Evolutionary conservation across 1,140 invertebrate genomes (phyloP), one percentile per base, ranked within the genome.

Genomic region (Octopus sinensis): DNA sequence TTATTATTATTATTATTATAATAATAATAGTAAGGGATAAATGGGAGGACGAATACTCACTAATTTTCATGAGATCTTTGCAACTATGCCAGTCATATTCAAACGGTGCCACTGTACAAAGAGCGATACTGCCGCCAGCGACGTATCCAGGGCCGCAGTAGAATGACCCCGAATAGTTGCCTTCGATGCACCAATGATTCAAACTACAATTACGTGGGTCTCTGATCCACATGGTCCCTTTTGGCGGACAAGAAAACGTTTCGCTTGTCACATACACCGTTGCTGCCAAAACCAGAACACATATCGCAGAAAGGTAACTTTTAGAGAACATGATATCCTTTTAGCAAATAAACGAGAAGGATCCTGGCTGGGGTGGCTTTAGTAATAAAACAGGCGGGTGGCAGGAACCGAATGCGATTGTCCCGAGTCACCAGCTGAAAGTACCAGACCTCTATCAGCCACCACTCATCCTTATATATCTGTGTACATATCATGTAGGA

Each of bases 1-100:
- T n/a, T n/a, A n/a, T n/a, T n/a, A n/a, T n/a, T n/a, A n/a, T n/a
- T n/a, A n/a, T n/a, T n/a, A n/a, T n/a, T n/a, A 43, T 43, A 43
- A 43, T 43, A 43, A 43, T 43, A 43, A 43, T 1, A 43, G 30
- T 43, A 43, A 43, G 30, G 2, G 30, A 43, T n/a, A 43, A 43
- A 43, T 43, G 30, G 30, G 30, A 43, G 30, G 30, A 43, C 1
- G 30, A 43, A 68, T 77, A 77, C 76, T 77, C 17, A 77, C 76
- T 77, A 13, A 77, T 53, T 77, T 77, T 77, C 76, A 77, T 77
- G 43, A 77, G 76, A 17, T 51, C 30, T 51, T 77, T 53, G 30
- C 76, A 77, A 9, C 52, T 77, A 51, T 53, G 1, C 76, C 76
- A 77, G 76, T 77, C 76, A 51, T 77, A 77, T 51, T 77, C 76